Conservation (phyloP, 2,113 vertebrate species). For the Notarius lentiginosus region DNA sequence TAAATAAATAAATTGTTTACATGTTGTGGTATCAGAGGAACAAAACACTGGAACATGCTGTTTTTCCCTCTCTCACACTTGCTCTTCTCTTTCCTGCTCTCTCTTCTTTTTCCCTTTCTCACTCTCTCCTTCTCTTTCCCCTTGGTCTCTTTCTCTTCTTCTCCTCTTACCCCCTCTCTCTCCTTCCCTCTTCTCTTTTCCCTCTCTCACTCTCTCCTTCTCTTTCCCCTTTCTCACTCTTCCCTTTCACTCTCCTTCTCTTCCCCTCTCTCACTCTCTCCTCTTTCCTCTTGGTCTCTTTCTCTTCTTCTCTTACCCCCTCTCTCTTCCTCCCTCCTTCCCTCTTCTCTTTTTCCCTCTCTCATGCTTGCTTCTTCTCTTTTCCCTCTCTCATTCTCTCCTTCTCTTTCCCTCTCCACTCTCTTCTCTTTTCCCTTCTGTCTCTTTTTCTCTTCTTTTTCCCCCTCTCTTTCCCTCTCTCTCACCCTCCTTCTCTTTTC, state of each 20-base stretch:
- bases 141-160: too few species aligned
- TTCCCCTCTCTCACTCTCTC: too few species aligned
- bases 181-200: neutral
- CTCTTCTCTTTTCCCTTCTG: neutral
- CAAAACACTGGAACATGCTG: neutral
- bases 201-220: neutral
- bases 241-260: fast-evolving
- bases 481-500: neutral
- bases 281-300: too few species aligned
- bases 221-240: neutral
- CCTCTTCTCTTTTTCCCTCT: neutral
- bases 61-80: neutral
- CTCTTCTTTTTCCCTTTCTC: neutral
- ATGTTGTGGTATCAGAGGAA: neutral
- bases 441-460: neutral
- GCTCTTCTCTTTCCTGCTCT: neutral
- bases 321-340: neutral
- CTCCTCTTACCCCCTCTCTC: neutral
- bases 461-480: neutral
- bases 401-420: neutral
- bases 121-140: neutral
- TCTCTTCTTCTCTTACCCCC: too few species aligned
- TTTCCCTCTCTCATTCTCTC: neutral
- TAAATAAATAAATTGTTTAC: neutral
- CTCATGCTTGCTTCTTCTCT: neutral